phyloP scores from a whole-genome alignment of 1,140 invertebrate genomes.

The Zeugodacus cucurbitae region DNA sequence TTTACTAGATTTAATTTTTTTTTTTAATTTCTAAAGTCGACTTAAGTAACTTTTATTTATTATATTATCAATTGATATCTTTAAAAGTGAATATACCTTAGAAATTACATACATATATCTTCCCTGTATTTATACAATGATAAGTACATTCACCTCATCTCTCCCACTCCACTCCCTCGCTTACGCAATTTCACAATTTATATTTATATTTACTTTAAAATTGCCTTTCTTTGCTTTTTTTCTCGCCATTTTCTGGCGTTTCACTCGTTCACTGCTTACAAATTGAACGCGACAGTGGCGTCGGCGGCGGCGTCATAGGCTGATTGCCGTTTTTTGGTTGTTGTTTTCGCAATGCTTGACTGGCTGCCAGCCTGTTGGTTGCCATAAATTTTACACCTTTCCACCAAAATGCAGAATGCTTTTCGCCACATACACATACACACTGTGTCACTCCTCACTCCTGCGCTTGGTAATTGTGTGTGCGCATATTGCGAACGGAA shows the following conservation, averaged over 20 bases:
- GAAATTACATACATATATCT: no score
- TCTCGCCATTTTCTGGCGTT: not conserved
- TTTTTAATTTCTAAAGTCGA: no score
- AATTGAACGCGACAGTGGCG: not conserved
- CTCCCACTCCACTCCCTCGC: not conserved
- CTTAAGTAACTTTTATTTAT: no score
- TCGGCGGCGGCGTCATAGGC: not conserved
- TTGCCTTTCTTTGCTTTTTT: not conserved
- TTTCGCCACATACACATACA: not conserved
- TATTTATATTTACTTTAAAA: conserved; percentile 1
- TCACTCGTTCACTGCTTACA: not conserved
- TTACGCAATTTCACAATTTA: not conserved
- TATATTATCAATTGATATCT: no score
- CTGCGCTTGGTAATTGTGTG: not conserved
- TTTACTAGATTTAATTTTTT: no score
- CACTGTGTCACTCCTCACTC: not conserved
- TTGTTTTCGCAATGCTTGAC: not conserved
- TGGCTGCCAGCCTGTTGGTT: not conserved
- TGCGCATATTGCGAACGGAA: not conserved
- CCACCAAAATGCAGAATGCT: not conserved
- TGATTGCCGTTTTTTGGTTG: not conserved
- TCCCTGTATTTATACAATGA: no score
- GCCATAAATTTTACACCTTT: conserved; percentile 20
- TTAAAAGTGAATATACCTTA: no score
- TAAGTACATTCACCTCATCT: no score